Evolutionary conservation across 2,797 vertebrate genomes (phyloP), one percentile per base, ranked within the genome.

Genomic region (Pteronotus mesoamericanus): DNA sequence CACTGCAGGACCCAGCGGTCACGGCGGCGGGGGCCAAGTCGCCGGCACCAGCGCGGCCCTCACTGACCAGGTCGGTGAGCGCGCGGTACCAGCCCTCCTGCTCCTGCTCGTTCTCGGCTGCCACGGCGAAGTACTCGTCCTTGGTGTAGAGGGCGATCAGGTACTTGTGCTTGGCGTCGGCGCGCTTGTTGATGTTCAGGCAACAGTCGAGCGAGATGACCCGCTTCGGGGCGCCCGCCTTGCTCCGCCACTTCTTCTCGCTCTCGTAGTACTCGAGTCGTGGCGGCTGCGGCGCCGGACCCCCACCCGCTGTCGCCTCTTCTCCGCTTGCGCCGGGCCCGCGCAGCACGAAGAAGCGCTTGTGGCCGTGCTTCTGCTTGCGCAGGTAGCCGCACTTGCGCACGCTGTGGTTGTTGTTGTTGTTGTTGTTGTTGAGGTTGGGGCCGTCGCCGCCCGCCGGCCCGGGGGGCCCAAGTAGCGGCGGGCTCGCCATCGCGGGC

Each of bases 211-310:
- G 98, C 29, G 99, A 98, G 97, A 99, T 99, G 88, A 99, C 99
- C 98, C 99, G 99, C 98, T 99, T 99, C 86, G 99, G 99, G 39
- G 99, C 99, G 86, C 99, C 98, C 71, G 99, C 99, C 98, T 99
- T 99, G 99, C 99, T 99, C 98, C 98, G 99, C 99, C 99, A 99
- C 99, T 99, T 99, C 99, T 99, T 99, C 98, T 99, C 99, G 98
- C 98, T 99, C 98, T 99, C 99, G 97, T 99, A 99, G 98, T 99
- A 99, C 98, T 99, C 99, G 98, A 99, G 98, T 71, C 99, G 99
- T 89, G 99, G 99, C 15, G 99, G 98, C 96, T 90, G 96, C 97
- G 98, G 32, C 98, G 99, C 37, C 86, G 99, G 98, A 97, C 99
- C 97, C 98, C 98, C 97, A 97, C 98, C 96, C 98, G 98, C 89